Evolutionary conservation across 1,140 invertebrate species (phyloP).

Genomic region (Diachasma alloeum): DNA sequence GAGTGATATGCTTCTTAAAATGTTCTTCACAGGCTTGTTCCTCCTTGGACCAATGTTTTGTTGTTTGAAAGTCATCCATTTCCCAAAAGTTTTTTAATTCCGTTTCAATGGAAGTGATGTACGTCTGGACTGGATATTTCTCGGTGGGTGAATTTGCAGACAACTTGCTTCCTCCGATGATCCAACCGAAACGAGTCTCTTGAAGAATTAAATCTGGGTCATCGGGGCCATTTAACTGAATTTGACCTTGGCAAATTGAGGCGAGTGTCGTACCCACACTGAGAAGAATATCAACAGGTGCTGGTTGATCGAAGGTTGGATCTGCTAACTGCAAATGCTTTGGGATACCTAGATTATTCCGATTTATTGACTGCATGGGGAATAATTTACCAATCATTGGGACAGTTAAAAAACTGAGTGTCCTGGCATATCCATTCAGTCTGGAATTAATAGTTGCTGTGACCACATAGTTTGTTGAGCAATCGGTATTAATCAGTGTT

Average conservation of each 20-base stretch:
- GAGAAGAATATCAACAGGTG: constrained; percentile 13
- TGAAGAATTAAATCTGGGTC: constrained; percentile 27
- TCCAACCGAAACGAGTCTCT: constrained; percentile 35
- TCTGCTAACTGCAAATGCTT: constrained; percentile 26
- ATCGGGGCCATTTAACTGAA: not conserved
- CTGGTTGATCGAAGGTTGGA: constrained; percentile 29
- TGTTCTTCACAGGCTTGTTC: too few relatives aligned
- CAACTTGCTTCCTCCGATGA: constrained; percentile 16
- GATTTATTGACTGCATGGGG: not conserved
- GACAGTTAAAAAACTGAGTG: too few relatives aligned
- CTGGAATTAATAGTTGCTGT: not conserved
- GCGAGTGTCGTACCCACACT: too few relatives aligned
- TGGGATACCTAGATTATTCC: not conserved
- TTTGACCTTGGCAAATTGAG: constrained; percentile 20
- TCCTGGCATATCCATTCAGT: too few relatives aligned
- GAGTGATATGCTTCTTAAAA: too few relatives aligned
- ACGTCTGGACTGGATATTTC: too few relatives aligned
- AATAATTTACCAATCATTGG: too few relatives aligned
- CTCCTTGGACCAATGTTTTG: too few relatives aligned
- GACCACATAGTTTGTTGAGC: not conserved
- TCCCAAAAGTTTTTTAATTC: too few relatives aligned
- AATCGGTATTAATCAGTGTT: not conserved
- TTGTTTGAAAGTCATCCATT: too few relatives aligned
- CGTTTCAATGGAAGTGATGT: too few relatives aligned
- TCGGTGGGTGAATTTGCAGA: not conserved